Evolutionary conservation across 1,140 invertebrate species (phyloP).

Genomic region (Drosophila sechellia): DNA sequence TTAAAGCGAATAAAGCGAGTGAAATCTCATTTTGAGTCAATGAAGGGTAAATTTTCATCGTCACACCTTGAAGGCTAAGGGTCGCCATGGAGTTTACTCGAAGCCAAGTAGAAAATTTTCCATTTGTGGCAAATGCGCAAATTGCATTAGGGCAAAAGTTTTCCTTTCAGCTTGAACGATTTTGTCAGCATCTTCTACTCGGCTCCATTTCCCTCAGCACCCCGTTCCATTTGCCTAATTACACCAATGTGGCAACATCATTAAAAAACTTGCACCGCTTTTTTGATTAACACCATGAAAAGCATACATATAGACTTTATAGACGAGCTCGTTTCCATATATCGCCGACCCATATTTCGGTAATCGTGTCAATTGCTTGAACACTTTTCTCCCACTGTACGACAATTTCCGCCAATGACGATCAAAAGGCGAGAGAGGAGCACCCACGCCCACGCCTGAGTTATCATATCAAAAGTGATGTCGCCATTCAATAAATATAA

Average conservation of each 20-base stretch:
- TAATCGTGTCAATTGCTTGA: slow-evolving; percentile 75
- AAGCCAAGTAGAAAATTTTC: slow-evolving; percentile 71
- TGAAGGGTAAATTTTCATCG: slow-evolving; percentile 43
- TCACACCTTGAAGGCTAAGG: slow-evolving; percentile 46
- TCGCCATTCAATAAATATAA: slow-evolving; percentile 80
- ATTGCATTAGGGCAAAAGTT: slow-evolving; percentile 79
- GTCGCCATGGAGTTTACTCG: slow-evolving; percentile 12
- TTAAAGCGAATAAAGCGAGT: slow-evolving; percentile 30
- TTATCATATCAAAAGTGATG: slow-evolving; percentile 72
- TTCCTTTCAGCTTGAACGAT: slow-evolving; percentile 77
- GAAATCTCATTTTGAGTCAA: slow-evolving; percentile 54
- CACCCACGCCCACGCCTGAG: slow-evolving; percentile 51
- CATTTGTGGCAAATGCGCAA: slow-evolving; percentile 78
- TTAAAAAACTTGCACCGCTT: slow-evolving; percentile 69
- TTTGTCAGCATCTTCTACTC: slow-evolving; percentile 27
- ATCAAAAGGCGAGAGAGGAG: slow-evolving; percentile 20
- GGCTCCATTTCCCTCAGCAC: background rate
- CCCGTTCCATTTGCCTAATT: slow-evolving; percentile 72
- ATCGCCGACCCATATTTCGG: slow-evolving; percentile 42
- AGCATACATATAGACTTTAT: slow-evolving; percentile 7
- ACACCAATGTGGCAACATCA: slow-evolving; percentile 72
- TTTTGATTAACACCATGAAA: slow-evolving; percentile 67
- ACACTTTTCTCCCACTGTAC: slow-evolving; percentile 39
- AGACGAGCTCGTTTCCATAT: slow-evolving; percentile 15
- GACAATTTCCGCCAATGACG: slow-evolving; percentile 60